Percentiles rank a stretch among this genome's conserved stretches.
Evolutionary conservation across 2,113 vertebrate species (phyloP).

Genomic region (Saguinus imperator): DNA sequence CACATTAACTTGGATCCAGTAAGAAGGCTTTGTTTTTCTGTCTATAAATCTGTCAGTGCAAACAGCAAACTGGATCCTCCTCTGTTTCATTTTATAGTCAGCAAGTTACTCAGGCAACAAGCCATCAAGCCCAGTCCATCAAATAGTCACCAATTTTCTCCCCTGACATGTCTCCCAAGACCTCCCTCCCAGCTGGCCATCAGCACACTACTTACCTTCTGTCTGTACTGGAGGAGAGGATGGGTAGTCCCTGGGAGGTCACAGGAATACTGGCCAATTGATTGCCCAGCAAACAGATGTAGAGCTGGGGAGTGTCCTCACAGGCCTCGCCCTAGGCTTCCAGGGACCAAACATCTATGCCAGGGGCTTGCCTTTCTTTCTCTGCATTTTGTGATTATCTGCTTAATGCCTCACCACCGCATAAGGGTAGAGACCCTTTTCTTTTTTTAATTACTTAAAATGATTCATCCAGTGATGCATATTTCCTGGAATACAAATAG

Average conservation of each 20-base stretch:
- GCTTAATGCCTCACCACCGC: neutral
- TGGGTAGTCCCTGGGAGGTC: neutral
- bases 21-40: slow-evolving; percentile 25
- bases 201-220: neutral
- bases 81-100: slow-evolving; percentile 17
- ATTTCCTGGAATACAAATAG: neutral
- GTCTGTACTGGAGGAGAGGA: neutral
- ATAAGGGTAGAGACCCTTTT: neutral
- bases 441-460: neutral
- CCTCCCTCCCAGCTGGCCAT: slow-evolving; percentile 2
- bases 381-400: neutral
- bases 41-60: neutral
- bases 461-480: neutral
- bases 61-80: neutral
- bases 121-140: slow-evolving; percentile 40
- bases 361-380: neutral
- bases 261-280: neutral
- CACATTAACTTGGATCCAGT: neutral
- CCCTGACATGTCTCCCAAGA: slow-evolving; percentile 48
- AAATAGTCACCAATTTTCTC: slow-evolving; percentile 33
- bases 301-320: neutral
- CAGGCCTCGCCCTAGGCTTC: neutral
- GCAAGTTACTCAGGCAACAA: neutral
- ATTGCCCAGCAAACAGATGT: neutral
- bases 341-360: too few relatives aligned